Conservation (phyloP, 2,797 vertebrate genomes). For the Nothura maculosa region DNA sequence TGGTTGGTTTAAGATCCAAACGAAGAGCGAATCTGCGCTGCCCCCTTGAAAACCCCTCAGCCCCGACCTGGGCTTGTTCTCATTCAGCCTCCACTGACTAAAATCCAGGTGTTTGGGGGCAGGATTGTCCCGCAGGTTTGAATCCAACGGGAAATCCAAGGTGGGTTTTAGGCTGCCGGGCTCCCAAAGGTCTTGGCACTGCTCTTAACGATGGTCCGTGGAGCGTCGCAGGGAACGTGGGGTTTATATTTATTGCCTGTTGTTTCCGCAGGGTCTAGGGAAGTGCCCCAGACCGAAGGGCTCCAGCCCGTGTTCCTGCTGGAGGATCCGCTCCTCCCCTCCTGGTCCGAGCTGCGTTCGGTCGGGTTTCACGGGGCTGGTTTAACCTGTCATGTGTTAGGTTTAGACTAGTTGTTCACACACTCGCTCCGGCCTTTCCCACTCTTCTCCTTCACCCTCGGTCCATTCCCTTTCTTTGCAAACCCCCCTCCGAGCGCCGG, state of each 20-base stretch:
- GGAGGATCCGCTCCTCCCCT: neutral
- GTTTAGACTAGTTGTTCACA: neutral
- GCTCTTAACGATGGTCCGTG: neutral
- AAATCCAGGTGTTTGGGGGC: accelerated
- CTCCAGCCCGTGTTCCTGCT: accelerated
- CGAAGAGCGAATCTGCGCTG: accelerated
- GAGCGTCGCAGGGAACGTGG: neutral
- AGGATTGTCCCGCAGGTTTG: neutral
- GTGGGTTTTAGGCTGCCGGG: accelerated
- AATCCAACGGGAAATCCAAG: accelerated
- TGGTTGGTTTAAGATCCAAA: neutral
- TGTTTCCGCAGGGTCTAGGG: neutral
- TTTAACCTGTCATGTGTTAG: neutral
- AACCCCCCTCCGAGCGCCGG: too few relatives aligned
- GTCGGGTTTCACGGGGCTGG: neutral
- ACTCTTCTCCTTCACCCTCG: neutral
- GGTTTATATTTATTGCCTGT: neutral
- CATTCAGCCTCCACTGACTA: accelerated
- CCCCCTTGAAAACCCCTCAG: neutral
- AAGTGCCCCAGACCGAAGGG: accelerated
- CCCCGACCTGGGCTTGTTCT: accelerated
- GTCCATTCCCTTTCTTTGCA: neutral
- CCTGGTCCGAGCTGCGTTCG: accelerated
- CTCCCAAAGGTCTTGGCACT: neutral
- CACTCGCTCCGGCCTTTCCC: neutral